phyloP scores from a whole-genome alignment of 2,113 vertebrate genomes.

The Ptyas mucosa region DNA sequence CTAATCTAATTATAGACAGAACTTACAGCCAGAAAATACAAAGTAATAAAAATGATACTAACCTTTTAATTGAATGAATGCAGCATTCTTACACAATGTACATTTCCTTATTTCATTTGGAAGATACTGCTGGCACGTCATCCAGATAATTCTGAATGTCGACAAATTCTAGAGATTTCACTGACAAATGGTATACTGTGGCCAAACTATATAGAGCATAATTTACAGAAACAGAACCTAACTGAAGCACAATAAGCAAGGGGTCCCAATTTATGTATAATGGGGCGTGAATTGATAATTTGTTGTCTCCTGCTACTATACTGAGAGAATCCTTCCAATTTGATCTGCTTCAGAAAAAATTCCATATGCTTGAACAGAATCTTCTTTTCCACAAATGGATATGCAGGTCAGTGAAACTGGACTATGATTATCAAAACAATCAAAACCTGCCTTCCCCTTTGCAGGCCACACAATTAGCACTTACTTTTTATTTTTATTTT shows the following conservation, averaged over 20 bases:
- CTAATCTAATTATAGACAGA: slow-evolving; percentile 52
- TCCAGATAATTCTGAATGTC: neutral
- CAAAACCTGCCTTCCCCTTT: neutral
- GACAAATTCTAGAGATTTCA: neutral
- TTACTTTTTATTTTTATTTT: neutral
- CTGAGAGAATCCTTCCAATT: neutral
- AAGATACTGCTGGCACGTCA: slow-evolving; percentile 29
- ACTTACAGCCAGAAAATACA: neutral
- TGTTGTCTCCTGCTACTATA: neutral
- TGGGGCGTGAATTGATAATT: neutral
- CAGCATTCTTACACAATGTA: neutral
- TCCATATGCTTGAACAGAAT: neutral
- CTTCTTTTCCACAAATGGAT: neutral
- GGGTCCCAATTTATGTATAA: neutral
- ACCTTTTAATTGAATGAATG: slow-evolving; percentile 41
- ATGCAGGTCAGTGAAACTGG: neutral
- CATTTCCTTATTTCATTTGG: slow-evolving; percentile 26
- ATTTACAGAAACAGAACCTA: neutral
- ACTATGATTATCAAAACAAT: neutral
- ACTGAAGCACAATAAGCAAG: neutral
- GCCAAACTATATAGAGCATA: neutral
- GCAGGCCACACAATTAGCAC: neutral
- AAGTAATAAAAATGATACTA: slow-evolving; percentile 36
- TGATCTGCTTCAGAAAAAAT: neutral
- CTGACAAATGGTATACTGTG: neutral